These are phyloP conservation scores for Sander vitreus DNA, from an alignment of 2,113 vertebrate species.

Conservation along the genomic window DNA sequence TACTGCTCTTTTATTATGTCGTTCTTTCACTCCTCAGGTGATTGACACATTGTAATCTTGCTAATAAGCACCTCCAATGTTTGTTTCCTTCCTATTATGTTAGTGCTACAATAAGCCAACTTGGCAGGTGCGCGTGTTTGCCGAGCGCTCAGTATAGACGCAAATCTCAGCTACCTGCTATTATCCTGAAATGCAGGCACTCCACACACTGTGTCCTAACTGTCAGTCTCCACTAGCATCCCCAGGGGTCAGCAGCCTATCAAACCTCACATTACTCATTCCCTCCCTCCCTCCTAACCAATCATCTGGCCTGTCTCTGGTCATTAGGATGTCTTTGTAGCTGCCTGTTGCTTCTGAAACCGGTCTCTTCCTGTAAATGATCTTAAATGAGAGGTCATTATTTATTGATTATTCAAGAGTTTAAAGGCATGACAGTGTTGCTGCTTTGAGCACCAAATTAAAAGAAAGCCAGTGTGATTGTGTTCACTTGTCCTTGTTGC, in stretches of 20 bases:
- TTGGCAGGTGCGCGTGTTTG: slow-evolving; percentile 56
- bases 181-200: slow-evolving; percentile 64
- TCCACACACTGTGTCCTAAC: background rate
- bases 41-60: slow-evolving; percentile 79
- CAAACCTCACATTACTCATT: slow-evolving; percentile 63
- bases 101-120: slow-evolving; percentile 51
- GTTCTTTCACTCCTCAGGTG: slow-evolving; percentile 62
- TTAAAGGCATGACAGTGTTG: background rate
- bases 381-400: slow-evolving; percentile 6
- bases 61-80: slow-evolving; percentile 77
- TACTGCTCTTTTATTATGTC: slow-evolving; percentile 71
- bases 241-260: slow-evolving; percentile 71
- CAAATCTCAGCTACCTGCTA: slow-evolving; percentile 55
- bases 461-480: background rate
- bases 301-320: slow-evolving; percentile 64
- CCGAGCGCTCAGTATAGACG: slow-evolving; percentile 48
- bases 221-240: slow-evolving; percentile 55
- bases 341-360: background rate
- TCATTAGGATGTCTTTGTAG: slow-evolving; percentile 49
- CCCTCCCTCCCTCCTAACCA: slow-evolving; percentile 42
- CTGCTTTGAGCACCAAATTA: background rate
- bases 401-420: background rate
- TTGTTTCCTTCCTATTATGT: slow-evolving; percentile 66
- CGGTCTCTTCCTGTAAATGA: too few relatives aligned
- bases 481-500: background rate